phyloP scores from a whole-genome alignment of 2,113 vertebrate species.

The Pelmatolapia mariae region DNA sequence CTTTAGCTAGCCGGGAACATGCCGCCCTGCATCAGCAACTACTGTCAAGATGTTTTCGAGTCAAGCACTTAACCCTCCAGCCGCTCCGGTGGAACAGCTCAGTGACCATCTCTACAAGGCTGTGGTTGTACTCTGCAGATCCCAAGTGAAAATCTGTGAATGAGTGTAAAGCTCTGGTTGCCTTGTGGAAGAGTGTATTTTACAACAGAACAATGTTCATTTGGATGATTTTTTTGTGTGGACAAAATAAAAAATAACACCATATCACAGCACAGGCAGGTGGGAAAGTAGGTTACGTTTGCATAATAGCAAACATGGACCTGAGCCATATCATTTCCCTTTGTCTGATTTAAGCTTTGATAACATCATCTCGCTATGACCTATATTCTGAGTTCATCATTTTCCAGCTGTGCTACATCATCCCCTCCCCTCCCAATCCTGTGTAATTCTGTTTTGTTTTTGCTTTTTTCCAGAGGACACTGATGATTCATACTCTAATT shows the following conservation, averaged over 20 bases:
- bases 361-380: constrained; percentile 45
- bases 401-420: constrained; percentile 47
- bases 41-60: constrained; percentile 7
- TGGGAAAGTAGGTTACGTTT: constrained; percentile 27
- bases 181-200: not conserved
- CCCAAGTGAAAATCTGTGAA: constrained; percentile 7
- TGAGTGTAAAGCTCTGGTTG: not conserved
- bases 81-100: constrained; percentile 13
- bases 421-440: not conserved
- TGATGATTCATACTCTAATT: constrained; percentile 50
- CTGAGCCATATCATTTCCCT: constrained; percentile 26
- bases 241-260: not conserved
- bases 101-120: constrained; percentile 14
- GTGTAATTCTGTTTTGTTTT: not conserved
- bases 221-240: not conserved
- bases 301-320: constrained; percentile 29
- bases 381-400: constrained; percentile 44
- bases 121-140: not conserved
- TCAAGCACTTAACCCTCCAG: not conserved
- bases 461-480: constrained; percentile 8
- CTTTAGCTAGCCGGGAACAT: not conserved
- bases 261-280: not conserved
- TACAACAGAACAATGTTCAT: not conserved
- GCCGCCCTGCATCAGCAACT: not conserved
- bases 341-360: constrained; percentile 48